Evolutionary conservation across 2,797 vertebrate species (phyloP).

Genomic region (Molossus molossus): DNA sequence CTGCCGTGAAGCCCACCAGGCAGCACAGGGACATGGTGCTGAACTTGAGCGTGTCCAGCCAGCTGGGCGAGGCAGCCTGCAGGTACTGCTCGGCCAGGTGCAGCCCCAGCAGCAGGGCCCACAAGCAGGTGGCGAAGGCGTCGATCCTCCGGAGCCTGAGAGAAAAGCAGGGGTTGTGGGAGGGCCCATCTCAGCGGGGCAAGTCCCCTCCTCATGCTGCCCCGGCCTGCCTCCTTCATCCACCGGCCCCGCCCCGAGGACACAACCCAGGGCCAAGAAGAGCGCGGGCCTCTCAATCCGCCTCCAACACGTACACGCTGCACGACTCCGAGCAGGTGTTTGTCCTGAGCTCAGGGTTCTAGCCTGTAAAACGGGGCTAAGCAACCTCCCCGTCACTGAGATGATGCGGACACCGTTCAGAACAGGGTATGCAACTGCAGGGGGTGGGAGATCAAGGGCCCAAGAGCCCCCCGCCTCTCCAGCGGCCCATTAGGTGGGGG

Average conservation of each 20-base stretch:
- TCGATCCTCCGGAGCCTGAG: conserved; percentile 96
- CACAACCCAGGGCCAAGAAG: neutral
- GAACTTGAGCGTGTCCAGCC: conserved; percentile 94
- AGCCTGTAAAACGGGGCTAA: rapidly evolving
- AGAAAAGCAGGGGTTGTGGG: rapidly evolving
- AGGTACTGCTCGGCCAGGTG: conserved; percentile 92
- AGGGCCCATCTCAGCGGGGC: rapidly evolving
- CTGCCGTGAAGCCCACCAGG: conserved; percentile 95
- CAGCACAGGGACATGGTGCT: conserved; percentile 94
- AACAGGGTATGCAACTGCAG: neutral
- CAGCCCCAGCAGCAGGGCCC: conserved; percentile 94
- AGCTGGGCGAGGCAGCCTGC: conserved; percentile 88
- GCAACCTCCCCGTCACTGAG: neutral
- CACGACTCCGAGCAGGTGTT: rapidly evolving
- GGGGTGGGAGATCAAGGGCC: neutral
- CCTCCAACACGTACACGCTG: rapidly evolving
- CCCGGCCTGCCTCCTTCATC: neutral
- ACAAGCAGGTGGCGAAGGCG: conserved; percentile 94
- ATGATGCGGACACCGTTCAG: rapidly evolving
- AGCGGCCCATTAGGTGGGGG: rapidly evolving
- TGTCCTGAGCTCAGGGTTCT: neutral
- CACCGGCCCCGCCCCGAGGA: neutral
- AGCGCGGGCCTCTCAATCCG: neutral
- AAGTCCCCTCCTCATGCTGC: rapidly evolving
- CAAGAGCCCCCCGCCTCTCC: neutral